Conservation (phyloP, 2,113 vertebrate genomes). For the Sminthopsis crassicaudata region DNA sequence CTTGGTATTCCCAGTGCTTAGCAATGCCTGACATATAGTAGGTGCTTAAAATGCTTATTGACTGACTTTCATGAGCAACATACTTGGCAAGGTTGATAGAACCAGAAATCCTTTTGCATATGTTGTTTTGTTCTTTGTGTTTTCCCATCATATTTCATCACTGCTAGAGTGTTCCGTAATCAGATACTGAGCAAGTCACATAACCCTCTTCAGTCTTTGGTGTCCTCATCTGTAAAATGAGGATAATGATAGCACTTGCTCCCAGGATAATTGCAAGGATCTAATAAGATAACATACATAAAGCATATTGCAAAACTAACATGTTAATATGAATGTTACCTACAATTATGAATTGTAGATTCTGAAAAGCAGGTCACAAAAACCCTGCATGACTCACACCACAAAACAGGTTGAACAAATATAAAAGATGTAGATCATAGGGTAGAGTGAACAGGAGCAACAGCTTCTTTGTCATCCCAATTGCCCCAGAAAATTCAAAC, state of each 20-base stretch:
- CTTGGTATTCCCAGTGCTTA: not conserved
- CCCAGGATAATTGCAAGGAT: not conserved
- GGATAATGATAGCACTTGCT: not conserved
- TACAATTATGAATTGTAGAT: not conserved
- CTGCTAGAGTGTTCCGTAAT: not conserved
- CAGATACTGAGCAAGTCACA: not conserved
- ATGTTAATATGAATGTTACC: not conserved
- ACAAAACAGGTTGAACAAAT: not conserved
- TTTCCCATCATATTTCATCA: not conserved
- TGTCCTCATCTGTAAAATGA: not conserved
- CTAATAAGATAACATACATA: not conserved
- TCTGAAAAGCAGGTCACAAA: not conserved
- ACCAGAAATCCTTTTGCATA: not conserved
- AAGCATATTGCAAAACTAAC: not conserved
- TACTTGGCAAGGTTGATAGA: not conserved
- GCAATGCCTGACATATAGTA: not conserved
- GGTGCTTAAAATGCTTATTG: not conserved
- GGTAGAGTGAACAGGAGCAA: not conserved
- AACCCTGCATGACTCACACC: not conserved
- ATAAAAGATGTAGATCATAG: not conserved
- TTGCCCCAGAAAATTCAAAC: not conserved
- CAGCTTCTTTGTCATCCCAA: not conserved
- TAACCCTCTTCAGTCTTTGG: not conserved
- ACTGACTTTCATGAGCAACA: not conserved
- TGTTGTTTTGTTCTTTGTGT: not conserved